These are phyloP conservation scores for Euzophera pinguis DNA, from an alignment of 2,888 invertebrate species.

Conservation along the genomic window DNA sequence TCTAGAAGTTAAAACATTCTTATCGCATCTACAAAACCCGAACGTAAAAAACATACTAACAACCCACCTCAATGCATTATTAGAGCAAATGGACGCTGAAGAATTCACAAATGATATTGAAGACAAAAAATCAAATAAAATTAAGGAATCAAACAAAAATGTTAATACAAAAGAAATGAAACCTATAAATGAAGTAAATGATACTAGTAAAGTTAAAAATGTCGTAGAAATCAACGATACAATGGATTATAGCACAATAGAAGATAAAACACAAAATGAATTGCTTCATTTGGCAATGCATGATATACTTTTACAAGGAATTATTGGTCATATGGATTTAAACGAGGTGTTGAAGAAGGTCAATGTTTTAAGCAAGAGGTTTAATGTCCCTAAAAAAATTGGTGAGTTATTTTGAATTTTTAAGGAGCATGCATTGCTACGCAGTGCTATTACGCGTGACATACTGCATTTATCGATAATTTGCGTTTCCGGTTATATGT, in stretches of 20 bases:
- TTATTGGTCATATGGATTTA: constrained; percentile 50
- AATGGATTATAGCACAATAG: constrained; percentile 14
- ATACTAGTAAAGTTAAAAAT: not conserved
- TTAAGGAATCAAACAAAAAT: not conserved
- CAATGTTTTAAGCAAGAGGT: constrained; percentile 27
- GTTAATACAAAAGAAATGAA: not conserved
- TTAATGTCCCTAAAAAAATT: constrained; percentile 17
- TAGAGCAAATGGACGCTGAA: constrained; percentile 54
- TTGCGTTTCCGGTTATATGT: too few species aligned
- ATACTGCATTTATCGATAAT: too few species aligned
- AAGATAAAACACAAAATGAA: constrained; percentile 27
- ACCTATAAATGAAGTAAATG: constrained; percentile 4
- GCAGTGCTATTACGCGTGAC: too few species aligned
- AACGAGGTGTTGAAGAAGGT: constrained; percentile 43
- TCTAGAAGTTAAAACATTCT: constrained; percentile 42
- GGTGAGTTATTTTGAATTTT: constrained; percentile 15
- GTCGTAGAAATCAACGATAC: constrained; percentile 13
- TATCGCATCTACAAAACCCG: constrained; percentile 44
- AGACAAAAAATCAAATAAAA: constrained; percentile 7
- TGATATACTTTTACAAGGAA: constrained; percentile 51
- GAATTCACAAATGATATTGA: constrained; percentile 21
- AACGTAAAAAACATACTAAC: constrained; percentile 50
- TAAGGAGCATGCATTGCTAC: not conserved
- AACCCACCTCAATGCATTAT: constrained; percentile 39
- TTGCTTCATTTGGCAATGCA: constrained; percentile 54